phyloP scores from a whole-genome alignment of 92 coral and sea anemone genomes.

The Montipora capitata region DNA sequence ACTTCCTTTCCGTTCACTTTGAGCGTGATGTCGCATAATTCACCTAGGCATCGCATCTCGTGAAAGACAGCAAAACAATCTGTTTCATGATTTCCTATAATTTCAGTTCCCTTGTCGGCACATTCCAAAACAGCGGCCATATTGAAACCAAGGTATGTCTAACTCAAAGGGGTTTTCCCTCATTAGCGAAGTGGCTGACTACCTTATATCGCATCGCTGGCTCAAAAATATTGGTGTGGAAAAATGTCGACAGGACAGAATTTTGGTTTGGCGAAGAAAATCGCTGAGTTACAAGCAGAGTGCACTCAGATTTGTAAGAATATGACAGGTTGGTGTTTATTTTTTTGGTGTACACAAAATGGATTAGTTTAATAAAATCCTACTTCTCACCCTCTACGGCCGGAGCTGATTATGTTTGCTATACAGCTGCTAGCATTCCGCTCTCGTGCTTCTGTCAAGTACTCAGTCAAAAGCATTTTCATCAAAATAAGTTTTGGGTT shows the following conservation, averaged over 20 bases:
- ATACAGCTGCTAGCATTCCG: no score
- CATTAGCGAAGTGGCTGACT: background rate
- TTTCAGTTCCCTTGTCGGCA: slow-evolving; percentile 16
- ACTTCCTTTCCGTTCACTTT: slow-evolving; percentile 83
- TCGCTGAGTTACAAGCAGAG: slow-evolving; percentile 36
- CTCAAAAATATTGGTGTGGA: background rate
- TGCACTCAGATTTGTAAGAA: slow-evolving; percentile 42
- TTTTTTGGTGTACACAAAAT: background rate
- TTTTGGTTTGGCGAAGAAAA: background rate
- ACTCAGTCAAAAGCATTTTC: no score
- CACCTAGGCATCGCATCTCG: slow-evolving; percentile 87
- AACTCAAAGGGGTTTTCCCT: background rate
- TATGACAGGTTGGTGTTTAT: slow-evolving; percentile 29
- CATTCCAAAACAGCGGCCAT: slow-evolving; percentile 57
- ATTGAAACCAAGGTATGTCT: slow-evolving; percentile 4
- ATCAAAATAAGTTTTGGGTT: no score
- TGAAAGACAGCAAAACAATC: slow-evolving; percentile 79
- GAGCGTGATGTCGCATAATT: slow-evolving; percentile 87
- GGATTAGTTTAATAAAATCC: no score
- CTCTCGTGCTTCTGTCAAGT: no score
- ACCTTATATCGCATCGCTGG: background rate
- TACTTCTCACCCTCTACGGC: no score
- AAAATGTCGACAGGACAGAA: slow-evolving; percentile 52
- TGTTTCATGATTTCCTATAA: slow-evolving; percentile 77
- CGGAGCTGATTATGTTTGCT: no score